phyloP scores from a whole-genome alignment of 2,797 vertebrate genomes.

The Lateolabrax maculatus region DNA sequence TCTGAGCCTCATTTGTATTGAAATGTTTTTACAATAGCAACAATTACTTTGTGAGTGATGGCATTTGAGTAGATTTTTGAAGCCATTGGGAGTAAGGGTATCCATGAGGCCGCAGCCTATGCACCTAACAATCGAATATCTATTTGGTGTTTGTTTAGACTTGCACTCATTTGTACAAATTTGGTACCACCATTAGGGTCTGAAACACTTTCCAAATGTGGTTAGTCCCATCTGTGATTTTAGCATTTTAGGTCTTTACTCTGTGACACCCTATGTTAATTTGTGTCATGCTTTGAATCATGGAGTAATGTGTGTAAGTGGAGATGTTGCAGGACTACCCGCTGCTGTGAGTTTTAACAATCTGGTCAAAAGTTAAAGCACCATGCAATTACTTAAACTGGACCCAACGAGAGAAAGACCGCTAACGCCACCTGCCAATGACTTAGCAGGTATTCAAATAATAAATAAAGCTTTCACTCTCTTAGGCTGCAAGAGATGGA shows the following conservation, averaged over 20 bases:
- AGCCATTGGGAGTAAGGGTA: neutral
- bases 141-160: neutral
- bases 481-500: too few species aligned
- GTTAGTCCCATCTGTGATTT: neutral
- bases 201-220: neutral
- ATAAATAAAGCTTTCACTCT: too few species aligned
- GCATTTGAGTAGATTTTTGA: neutral
- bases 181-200: neutral
- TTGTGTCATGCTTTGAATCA: neutral
- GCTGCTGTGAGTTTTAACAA: neutral
- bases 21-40: neutral
- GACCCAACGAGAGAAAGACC: too few species aligned
- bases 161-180: neutral
- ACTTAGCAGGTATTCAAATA: too few species aligned
- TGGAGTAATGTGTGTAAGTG: neutral
- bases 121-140: conserved; percentile 4
- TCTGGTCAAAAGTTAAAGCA: too few species aligned
- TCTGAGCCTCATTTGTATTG: conserved; percentile 1
- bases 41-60: neutral
- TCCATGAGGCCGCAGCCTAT: neutral
- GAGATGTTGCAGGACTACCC: neutral
- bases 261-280: neutral
- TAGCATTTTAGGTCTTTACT: neutral
- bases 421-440: too few species aligned
- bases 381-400: too few species aligned